A percentile compares a stretch with the other conserved stretches of the same genome.
These are phyloP conservation scores for Polylopha cassiicola DNA, from an alignment of 2,888 invertebrate genomes.

Conservation along the genomic window DNA sequence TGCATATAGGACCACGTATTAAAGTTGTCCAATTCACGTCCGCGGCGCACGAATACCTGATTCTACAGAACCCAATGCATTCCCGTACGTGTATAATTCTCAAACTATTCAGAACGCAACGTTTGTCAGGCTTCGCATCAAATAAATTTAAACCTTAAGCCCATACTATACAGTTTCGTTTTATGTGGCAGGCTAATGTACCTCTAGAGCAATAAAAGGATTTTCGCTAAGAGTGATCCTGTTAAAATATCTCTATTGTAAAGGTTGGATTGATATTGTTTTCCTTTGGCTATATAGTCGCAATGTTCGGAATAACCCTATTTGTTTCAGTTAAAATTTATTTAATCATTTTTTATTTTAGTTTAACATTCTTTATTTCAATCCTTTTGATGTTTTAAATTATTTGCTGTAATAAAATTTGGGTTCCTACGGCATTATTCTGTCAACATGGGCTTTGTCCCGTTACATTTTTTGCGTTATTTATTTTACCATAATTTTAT, in stretches of 20 bases:
- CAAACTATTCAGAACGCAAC: not conserved
- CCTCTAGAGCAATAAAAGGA: not conserved
- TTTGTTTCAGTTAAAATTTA: not conserved
- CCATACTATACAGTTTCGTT: not conserved
- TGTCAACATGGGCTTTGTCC: too few species aligned
- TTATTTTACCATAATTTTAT: too few species aligned
- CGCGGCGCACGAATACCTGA: constrained; percentile 1
- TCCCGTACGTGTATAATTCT: not conserved
- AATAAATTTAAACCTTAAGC: not conserved
- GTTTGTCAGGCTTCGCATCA: not conserved
- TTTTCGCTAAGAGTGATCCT: not conserved
- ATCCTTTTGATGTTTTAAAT: too few species aligned
- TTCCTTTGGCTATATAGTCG: not conserved
- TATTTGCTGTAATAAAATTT: too few species aligned
- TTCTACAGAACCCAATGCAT: not conserved
- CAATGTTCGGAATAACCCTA: too few species aligned
- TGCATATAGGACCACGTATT: too few species aligned
- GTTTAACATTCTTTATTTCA: too few species aligned
- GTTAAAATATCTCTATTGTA: constrained; percentile 1
- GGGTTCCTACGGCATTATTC: too few species aligned
- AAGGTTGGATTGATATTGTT: not conserved
- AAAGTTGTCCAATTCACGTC: not conserved
- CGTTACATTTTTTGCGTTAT: too few species aligned
- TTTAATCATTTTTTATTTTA: not conserved
- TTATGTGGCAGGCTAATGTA: not conserved